Base-by-base conservation (phyloP, 1,140 invertebrate species). In the Neodiprion lecontei region DNA sequence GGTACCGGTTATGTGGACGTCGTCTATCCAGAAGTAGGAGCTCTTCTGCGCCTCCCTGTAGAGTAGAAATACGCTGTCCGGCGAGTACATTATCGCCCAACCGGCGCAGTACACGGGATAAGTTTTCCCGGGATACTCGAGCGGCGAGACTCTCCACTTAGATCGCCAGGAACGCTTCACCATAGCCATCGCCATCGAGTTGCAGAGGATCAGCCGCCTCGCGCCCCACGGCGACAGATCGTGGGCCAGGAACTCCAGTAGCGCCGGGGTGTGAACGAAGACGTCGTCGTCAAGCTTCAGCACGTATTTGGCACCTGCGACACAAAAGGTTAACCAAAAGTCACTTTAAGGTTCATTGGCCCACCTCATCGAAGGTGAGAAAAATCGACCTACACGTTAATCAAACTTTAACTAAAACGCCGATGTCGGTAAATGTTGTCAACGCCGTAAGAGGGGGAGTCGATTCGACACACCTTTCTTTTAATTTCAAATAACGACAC, bases 21-120 rank as follows among this genome's bases (percentile, higher is more conserved):
- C 95, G 83, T 96, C 95, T 69, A 96, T 95, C 95, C 95, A 96
- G 88, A 96, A 96, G 84, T 93, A 95, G 7, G 88, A 86, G 11
- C 90, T 82, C 67, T 84, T 88, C 81, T 94, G 92, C 3, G 92
- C 92, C 73, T 91, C 89, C 72, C 86, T 86, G 75, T 94, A 94
- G n/a, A 95, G 81, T 21, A 90, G 83, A 78, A 91, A 91, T 40
- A 92, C 90, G 53, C 93, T 92, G 85, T 95, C 93, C 12, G 91
- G 89, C 0, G 94, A 93, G 79, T 94, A 94, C 7, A 95, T 81
- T 23, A 95, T 91, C 7, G 91, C 92, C 92, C 92, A 95, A 17
- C 95, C 95, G 7, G 91, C 90, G 83, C 94, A 94, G 81, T 94
- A 95, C 7, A 90, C 85, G 17, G 94, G 94, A 87, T 95, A 96